Conservation (phyloP, 2,888 invertebrate genomes). For the Zaprionus lineosus region DNA sequence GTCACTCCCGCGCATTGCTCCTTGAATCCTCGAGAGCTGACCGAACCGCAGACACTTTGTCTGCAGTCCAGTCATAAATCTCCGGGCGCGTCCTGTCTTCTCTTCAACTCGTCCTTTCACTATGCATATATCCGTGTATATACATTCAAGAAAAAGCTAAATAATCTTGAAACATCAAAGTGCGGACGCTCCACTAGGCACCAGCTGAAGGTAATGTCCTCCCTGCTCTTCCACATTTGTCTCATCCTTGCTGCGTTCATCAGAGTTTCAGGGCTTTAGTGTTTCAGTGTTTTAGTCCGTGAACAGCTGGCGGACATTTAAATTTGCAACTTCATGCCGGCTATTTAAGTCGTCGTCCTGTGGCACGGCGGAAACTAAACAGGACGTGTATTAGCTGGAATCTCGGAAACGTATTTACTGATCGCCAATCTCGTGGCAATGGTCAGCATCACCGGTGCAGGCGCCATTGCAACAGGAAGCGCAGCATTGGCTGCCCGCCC, state of each 20-base stretch:
- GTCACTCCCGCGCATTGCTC: constrained; percentile 20
- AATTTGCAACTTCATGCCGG: constrained; percentile 16
- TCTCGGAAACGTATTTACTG: constrained; percentile 81
- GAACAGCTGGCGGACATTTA: constrained; percentile 40
- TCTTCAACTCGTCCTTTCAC: constrained; percentile 14
- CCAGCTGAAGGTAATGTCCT: constrained; percentile 79
- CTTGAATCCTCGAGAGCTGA: constrained; percentile 59
- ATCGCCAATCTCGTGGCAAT: constrained; percentile 65
- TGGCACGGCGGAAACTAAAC: constrained; percentile 69
- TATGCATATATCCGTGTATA: constrained; percentile 16
- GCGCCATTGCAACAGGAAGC: constrained; percentile 51
- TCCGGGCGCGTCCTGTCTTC: constrained; percentile 63
- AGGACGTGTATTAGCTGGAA: constrained; percentile 81
- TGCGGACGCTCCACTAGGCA: constrained; percentile 68
- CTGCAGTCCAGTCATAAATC: constrained; percentile 81
- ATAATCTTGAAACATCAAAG: constrained; percentile 77
- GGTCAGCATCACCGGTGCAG: constrained; percentile 44
- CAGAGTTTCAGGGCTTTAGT: too few relatives aligned
- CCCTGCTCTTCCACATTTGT: constrained; percentile 45
- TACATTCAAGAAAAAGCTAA: constrained; percentile 65
- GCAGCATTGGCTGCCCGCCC: constrained; percentile 53
- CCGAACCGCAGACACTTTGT: constrained; percentile 80
- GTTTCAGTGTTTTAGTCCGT: too few relatives aligned
- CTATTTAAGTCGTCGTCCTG: constrained; percentile 31
- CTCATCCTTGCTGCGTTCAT: constrained; percentile 25